Evolutionary conservation across 2,113 vertebrate genomes (phyloP).

Genomic region (Oplegnathus fasciatus): DNA sequence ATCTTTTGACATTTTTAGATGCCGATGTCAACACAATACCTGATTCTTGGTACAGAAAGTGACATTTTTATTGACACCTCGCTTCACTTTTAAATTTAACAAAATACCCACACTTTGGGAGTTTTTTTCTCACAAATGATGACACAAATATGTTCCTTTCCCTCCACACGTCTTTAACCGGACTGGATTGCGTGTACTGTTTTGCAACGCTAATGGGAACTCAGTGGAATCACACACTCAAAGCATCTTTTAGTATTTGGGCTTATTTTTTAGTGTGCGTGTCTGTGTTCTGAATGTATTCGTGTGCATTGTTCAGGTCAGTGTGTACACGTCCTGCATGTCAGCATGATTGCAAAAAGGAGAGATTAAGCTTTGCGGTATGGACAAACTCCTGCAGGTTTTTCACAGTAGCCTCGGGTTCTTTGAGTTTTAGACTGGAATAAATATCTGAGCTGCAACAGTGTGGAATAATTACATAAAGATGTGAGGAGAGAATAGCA

Average conservation of each 20-base stretch:
- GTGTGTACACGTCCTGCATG: conserved; percentile 7
- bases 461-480: background rate
- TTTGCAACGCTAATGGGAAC: background rate
- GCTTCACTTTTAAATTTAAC: too few species aligned
- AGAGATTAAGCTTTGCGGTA: conserved; percentile 2
- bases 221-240: background rate
- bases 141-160: background rate
- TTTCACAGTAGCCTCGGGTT: conserved; percentile 8
- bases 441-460: conserved; percentile 2
- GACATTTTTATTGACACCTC: background rate
- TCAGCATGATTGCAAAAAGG: conserved; percentile 3
- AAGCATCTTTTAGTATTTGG: background rate
- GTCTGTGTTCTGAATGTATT: conserved; percentile 20
- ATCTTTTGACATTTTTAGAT: background rate
- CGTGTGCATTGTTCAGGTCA: background rate
- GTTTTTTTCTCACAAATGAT: background rate
- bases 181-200: background rate
- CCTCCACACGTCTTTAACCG: background rate
- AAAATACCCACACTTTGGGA: background rate
- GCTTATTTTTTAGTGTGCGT: conserved; percentile 5
- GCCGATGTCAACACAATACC: background rate
- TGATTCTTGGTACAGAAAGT: background rate
- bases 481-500: conserved; percentile 11
- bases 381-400: conserved; percentile 14
- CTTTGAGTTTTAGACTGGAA: conserved; percentile 27